A percentile compares a stretch with the other conserved stretches of the same genome.
phyloP scores from a whole-genome alignment of 2,113 vertebrate genomes.

The Nerophis ophidion region DNA sequence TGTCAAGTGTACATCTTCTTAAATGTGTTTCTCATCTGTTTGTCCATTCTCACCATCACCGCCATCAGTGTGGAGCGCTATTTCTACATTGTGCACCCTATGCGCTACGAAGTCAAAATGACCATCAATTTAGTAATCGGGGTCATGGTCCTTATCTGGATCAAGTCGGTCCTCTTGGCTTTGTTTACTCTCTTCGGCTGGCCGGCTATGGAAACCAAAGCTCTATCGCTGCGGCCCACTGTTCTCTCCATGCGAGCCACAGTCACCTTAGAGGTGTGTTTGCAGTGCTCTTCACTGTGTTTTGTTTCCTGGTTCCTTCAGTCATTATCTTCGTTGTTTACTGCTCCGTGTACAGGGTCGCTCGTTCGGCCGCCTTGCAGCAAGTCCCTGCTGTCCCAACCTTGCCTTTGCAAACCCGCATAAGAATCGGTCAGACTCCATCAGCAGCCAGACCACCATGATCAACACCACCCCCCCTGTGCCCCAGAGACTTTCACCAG shows the following conservation, averaged over 20 bases:
- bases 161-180: constrained; percentile 76
- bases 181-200: constrained; percentile 77
- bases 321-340: constrained; percentile 83
- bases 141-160: constrained; percentile 79
- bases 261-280: constrained; percentile 76
- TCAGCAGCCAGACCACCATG: constrained; percentile 83
- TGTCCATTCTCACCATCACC: constrained; percentile 86
- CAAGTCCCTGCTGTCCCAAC: constrained; percentile 59
- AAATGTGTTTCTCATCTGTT: constrained; percentile 84
- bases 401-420: constrained; percentile 58
- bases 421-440: constrained; percentile 76
- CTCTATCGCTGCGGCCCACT: constrained; percentile 77
- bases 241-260: constrained; percentile 80
- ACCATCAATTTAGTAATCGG: constrained; percentile 77
- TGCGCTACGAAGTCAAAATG: constrained; percentile 86
- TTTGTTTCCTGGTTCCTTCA: constrained; percentile 82
- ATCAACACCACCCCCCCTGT: constrained; percentile 67
- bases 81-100: constrained; percentile 88
- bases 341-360: constrained; percentile 84
- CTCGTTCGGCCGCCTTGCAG: constrained; percentile 80
- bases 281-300: constrained; percentile 78
- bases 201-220: constrained; percentile 73
- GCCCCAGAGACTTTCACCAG: constrained; percentile 69
- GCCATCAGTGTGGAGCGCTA: constrained; percentile 89
- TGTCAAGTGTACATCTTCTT: constrained; percentile 86